Percentiles rank a stretch among this genome's conserved stretches.
Evolutionary conservation across 2,797 vertebrate genomes (phyloP).

Genomic region (Vultur gryphus): DNA sequence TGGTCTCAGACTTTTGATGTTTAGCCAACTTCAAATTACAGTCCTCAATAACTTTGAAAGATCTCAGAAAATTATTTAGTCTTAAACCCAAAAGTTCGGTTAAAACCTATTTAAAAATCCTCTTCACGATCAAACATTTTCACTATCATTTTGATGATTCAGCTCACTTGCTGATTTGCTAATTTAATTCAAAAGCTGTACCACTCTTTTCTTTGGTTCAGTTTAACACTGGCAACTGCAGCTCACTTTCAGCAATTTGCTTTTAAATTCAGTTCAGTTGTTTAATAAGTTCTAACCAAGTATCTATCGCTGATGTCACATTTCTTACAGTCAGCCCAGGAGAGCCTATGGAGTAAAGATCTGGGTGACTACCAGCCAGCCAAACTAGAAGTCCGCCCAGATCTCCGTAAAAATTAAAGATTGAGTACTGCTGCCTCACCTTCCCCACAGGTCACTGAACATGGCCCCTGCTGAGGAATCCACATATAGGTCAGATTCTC

Average conservation of each 20-base stretch:
- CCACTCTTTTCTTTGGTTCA: background rate
- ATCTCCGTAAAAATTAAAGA: background rate
- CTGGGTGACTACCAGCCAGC: background rate
- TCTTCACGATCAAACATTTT: background rate
- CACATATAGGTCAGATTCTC: slow-evolving; percentile 69
- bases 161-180: background rate
- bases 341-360: background rate
- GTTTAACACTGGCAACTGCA: background rate
- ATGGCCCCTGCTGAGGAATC: slow-evolving; percentile 72
- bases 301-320: background rate
- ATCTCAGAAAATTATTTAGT: background rate
- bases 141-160: background rate
- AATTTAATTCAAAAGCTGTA: background rate
- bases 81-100: background rate
- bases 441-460: slow-evolving; percentile 89
- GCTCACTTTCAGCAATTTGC: background rate
- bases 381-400: background rate
- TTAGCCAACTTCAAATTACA: slow-evolving; percentile 11
- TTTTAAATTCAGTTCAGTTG: background rate
- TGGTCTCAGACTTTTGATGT: slow-evolving; percentile 12
- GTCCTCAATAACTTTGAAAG: background rate
- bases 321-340: background rate
- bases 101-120: background rate
- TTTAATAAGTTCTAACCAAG: background rate
- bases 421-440: slow-evolving; percentile 72